phyloP scores from a whole-genome alignment of 2,113 vertebrate genomes.

The Syrmaticus mikado region DNA sequence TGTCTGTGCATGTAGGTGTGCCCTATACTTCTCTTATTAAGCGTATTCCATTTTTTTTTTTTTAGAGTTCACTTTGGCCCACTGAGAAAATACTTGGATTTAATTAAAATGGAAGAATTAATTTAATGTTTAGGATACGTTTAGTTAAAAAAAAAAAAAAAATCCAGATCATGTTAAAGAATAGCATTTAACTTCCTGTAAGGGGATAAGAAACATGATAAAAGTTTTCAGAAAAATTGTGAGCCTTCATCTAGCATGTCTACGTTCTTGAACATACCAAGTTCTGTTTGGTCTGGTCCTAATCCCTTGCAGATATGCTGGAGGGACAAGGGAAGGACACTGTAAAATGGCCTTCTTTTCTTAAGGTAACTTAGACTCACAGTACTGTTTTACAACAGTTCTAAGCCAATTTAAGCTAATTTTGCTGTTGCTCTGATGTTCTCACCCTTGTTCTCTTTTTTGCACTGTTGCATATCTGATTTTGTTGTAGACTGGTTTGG shows the following conservation, averaged over 20 bases:
- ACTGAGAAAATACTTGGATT: neutral
- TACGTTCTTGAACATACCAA: rapidly evolving
- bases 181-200: neutral
- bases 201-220: neutral
- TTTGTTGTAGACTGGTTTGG: neutral
- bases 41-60: neutral
- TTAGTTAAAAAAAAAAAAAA: neutral
- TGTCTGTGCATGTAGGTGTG: neutral
- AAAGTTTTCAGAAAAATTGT: neutral
- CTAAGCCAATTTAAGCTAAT: neutral
- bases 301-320: neutral
- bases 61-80: neutral
- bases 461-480: neutral
- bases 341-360: neutral
- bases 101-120: neutral
- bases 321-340: neutral
- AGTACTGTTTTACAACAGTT: neutral
- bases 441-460: neutral
- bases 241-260: neutral
- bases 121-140: neutral
- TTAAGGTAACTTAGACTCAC: neutral
- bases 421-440: neutral
- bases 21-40: neutral
- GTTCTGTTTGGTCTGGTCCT: neutral
- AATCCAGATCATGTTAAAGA: neutral